A percentile compares a stretch with the other conserved stretches of the same genome.
phyloP scores from a whole-genome alignment of 2,888 invertebrate species.

The Hyposoter didymator region DNA sequence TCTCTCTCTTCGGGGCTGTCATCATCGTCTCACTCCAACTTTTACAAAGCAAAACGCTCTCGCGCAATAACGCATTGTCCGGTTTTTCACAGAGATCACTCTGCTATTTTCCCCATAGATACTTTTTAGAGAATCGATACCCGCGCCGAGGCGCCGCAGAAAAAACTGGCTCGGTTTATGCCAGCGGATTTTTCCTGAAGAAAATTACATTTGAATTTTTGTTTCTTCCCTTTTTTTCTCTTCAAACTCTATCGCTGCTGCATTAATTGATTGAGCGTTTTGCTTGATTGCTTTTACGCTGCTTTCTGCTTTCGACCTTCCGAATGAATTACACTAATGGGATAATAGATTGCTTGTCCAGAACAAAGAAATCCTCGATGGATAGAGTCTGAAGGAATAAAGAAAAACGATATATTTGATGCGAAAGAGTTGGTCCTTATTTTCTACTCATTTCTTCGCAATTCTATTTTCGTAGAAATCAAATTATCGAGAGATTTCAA shows the following conservation, averaged over 20 bases:
- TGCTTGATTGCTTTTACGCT: conserved; percentile 1
- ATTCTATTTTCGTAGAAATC: background rate
- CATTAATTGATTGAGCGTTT: conserved; percentile 1
- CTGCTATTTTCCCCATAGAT: conserved; percentile 29
- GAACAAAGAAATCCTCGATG: background rate
- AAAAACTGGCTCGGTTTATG: too few species aligned
- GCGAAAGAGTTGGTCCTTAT: background rate
- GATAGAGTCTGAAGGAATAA: background rate
- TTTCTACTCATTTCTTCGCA: background rate
- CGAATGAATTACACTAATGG: conserved; percentile 10
- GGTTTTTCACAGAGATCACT: conserved; percentile 53
- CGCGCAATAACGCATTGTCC: conserved; percentile 79
- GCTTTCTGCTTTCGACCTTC: background rate
- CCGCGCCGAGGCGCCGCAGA: too few species aligned
- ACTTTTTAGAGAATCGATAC: conserved; percentile 13
- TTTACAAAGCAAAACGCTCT: conserved; percentile 74
- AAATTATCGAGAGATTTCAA: background rate
- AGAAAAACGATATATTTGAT: conserved; percentile 8
- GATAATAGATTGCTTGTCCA: conserved; percentile 6
- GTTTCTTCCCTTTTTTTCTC: background rate
- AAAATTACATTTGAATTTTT: background rate
- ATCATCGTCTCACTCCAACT: background rate
- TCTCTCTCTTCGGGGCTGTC: background rate
- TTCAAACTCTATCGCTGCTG: background rate
- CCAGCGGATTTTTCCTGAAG: background rate